Conservation (phyloP, 2,888 invertebrate genomes). For the Trissolcus brochymenae region DNA sequence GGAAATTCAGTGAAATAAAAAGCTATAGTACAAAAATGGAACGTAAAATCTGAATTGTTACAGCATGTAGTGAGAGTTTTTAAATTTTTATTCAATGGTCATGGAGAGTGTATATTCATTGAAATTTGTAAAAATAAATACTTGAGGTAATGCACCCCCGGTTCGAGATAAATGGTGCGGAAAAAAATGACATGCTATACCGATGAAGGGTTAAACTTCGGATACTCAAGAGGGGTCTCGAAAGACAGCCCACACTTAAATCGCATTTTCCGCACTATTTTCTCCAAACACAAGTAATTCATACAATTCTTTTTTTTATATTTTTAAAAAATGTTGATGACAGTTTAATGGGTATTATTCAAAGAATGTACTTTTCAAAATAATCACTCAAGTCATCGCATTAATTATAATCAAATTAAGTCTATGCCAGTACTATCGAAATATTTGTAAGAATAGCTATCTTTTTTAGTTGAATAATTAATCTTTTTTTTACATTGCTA, state of each 20-base stretch:
- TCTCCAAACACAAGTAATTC: slow-evolving; percentile 45
- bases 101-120: slow-evolving; percentile 33
- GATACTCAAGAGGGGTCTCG: slow-evolving; percentile 51
- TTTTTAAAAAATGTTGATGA: neutral
- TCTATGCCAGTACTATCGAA: too few species aligned
- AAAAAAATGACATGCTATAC: slow-evolving; percentile 53
- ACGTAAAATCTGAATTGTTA: too few species aligned
- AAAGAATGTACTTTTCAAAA: too few species aligned
- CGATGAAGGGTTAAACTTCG: slow-evolving; percentile 56
- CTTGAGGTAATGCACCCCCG: slow-evolving; percentile 35
- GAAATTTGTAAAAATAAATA: slow-evolving; percentile 53
- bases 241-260: slow-evolving; percentile 47
- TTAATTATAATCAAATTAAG: neutral
- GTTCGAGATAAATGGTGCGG: slow-evolving; percentile 44
- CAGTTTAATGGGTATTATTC: neutral
- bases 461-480: too few species aligned
- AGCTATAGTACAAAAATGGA: too few species aligned
- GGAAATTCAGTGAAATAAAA: too few species aligned
- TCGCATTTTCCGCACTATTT: slow-evolving; percentile 55
- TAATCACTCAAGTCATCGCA: too few species aligned
- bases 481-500: too few species aligned
- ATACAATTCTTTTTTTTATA: slow-evolving; percentile 5
- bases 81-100: slow-evolving; percentile 14
- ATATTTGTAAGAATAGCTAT: too few species aligned
- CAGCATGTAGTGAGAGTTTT: too few species aligned